Conservation (phyloP, 2,888 invertebrate genomes). For the Drosophila ochracea region DNA sequence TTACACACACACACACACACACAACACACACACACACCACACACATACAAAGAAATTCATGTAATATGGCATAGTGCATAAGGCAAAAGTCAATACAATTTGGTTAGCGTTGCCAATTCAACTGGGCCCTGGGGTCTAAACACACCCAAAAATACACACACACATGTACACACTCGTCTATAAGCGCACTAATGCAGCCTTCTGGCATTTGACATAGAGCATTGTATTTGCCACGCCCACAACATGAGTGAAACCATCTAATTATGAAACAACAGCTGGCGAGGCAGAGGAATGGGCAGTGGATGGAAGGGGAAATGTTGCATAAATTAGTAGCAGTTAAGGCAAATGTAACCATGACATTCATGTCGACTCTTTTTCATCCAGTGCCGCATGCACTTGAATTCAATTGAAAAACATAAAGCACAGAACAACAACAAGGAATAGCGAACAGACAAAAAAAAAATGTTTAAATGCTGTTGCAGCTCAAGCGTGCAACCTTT, state of each 20-base stretch:
- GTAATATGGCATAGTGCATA: slow-evolving; percentile 43
- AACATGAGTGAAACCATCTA: slow-evolving; percentile 47
- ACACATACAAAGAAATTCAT: slow-evolving; percentile 19
- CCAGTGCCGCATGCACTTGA: slow-evolving; percentile 20
- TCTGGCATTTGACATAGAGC: slow-evolving; percentile 44
- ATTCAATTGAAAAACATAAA: slow-evolving; percentile 12
- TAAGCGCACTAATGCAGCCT: slow-evolving; percentile 15
- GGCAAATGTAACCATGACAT: slow-evolving; percentile 48
- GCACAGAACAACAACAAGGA: slow-evolving; percentile 13
- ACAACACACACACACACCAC: slow-evolving; percentile 1
- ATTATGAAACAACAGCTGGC: slow-evolving; percentile 57
- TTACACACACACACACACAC: neutral
- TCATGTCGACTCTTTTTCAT: slow-evolving; percentile 23
- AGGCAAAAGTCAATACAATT: slow-evolving; percentile 69
- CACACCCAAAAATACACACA: slow-evolving; percentile 18
- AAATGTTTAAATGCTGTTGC: slow-evolving; percentile 44
- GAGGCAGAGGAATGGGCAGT: neutral
- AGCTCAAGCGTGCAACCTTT: slow-evolving; percentile 61
- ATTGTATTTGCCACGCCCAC: slow-evolving; percentile 32
- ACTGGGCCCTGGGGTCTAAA: slow-evolving; percentile 40
- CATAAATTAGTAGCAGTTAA: slow-evolving; percentile 51
- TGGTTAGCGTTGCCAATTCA: slow-evolving; percentile 43
- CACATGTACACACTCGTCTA: neutral
- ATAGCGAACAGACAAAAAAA: neutral
- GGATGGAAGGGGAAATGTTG: slow-evolving; percentile 16